phyloP scores from a whole-genome alignment of 92 coral and sea anemone genomes.

The Nematostella vectensis region DNA sequence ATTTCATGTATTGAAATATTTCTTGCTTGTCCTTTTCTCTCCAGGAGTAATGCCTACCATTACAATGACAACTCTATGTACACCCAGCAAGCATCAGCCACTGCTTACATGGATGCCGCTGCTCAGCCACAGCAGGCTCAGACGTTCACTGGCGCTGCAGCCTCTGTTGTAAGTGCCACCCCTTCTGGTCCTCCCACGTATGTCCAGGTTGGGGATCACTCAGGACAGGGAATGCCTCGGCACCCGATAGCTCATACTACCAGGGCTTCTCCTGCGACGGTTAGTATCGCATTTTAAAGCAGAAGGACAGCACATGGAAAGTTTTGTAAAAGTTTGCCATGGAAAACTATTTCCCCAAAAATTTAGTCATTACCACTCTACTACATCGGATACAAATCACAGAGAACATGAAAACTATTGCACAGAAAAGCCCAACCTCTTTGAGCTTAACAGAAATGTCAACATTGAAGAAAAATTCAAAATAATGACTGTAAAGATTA shows the following conservation, averaged over 20 bases:
- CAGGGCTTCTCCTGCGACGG: slow-evolving; percentile 99
- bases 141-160: slow-evolving; percentile 60
- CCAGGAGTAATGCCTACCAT: slow-evolving; percentile 72
- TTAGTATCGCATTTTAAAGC: slow-evolving; percentile 51
- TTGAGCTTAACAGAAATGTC: too few relatives aligned
- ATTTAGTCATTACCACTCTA: too few relatives aligned
- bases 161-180: slow-evolving; percentile 62
- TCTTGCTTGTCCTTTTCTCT: too few relatives aligned
- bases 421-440: too few relatives aligned
- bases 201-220: slow-evolving; percentile 62
- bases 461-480: too few relatives aligned
- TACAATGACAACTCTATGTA: slow-evolving; percentile 85
- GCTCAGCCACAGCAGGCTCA: slow-evolving; percentile 79
- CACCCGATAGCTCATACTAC: slow-evolving; percentile 98
- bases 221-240: slow-evolving; percentile 49
- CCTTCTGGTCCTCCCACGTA: slow-evolving; percentile 61
- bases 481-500: too few relatives aligned
- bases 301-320: slow-evolving; percentile 1
- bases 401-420: too few relatives aligned
- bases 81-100: slow-evolving; percentile 76
- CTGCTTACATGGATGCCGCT: slow-evolving; percentile 73
- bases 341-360: too few relatives aligned
- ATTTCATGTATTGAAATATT: too few relatives aligned
- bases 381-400: too few relatives aligned
- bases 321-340: neutral